Base-by-base conservation (phyloP, 2,113 vertebrate species). In the Peucedramus taeniatus region DNA sequence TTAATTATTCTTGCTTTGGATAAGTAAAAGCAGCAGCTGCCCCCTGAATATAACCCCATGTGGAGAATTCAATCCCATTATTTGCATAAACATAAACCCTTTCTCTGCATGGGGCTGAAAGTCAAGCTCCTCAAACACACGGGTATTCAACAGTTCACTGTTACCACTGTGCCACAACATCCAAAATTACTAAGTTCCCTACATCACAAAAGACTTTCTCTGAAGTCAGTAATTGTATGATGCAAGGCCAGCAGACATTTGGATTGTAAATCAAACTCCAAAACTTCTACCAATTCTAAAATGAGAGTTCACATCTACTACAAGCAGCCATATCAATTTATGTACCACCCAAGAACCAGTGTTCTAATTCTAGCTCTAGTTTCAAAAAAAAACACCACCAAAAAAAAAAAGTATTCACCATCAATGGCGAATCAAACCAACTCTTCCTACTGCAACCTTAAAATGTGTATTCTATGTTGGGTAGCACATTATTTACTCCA, bases 11-110 rank as follows among this genome's bases (percentile, higher is more conserved):
- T 39, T 85, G 37, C 88, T 85, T 84, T 74, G 61, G 61, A 13
- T 63, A 93, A 92, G 68, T 59, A 96, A 93, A 80, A 94, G 82
- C 65, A 93, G 91, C 91, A 96, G 89, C 94, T 95, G 88, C 3
- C 86, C 42, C 39, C 50, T 88, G 71, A 92, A 82, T 88, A 87
- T 28, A 92, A 80, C 60, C 85, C 44, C 78, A 74, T 42, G 31
- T 53, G 83, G 87, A 49, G 57, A 87, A 59, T 95, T 89, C 79
- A 91, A 87, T 56, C 68, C 59, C 53, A 45, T 83, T 66, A 94
- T 96, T 86, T 92, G 81, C 78, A 96, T 84, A 91, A 93, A 90
- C 75, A 92, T 69, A 96, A 94, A 90, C 69, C 64, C 49, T 85
- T 85, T 92, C 84, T 71, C 68, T 89, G 79, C 68, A 47, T 39